A percentile compares a stretch with the other conserved stretches of the same genome.
phyloP scores from a whole-genome alignment of 2,797 vertebrate genomes.

The Sebastes cheni region DNA sequence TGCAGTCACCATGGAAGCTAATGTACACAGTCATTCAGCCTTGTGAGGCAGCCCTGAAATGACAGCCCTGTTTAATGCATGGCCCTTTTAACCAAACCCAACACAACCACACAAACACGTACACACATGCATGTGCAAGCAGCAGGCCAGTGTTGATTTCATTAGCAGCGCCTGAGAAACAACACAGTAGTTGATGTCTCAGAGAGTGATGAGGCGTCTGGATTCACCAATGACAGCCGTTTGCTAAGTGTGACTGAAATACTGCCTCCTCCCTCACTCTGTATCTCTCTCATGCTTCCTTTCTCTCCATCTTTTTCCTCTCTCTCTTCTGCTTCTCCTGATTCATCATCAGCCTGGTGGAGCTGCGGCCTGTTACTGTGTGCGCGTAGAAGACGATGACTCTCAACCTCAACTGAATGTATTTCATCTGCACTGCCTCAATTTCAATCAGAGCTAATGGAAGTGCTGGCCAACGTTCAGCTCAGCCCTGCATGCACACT shows the following conservation, averaged over 20 bases:
- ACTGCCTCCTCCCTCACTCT: conserved; percentile 29
- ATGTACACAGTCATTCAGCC: conserved; percentile 52
- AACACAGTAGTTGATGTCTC: conserved; percentile 26
- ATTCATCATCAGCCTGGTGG: conserved; percentile 50
- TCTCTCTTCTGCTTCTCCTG: conserved; percentile 31
- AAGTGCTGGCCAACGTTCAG: conserved; percentile 85
- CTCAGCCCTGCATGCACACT: conserved; percentile 26
- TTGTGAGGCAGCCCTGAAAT: conserved; percentile 52
- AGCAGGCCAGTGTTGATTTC: conserved; percentile 43
- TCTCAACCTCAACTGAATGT: conserved; percentile 66
- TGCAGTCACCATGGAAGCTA: conserved; percentile 43
- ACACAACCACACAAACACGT: background rate
- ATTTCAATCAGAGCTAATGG: conserved; percentile 91
- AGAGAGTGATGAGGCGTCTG: conserved; percentile 60
- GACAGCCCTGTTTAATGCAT: conserved; percentile 45
- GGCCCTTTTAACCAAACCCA: conserved; percentile 12
- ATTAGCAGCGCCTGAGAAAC: conserved; percentile 46
- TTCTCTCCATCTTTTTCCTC: conserved; percentile 24
- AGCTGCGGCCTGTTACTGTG: conserved; percentile 52
- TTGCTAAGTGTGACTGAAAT: conserved; percentile 69
- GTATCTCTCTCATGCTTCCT: conserved; percentile 17
- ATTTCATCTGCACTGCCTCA: conserved; percentile 78
- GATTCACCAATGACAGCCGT: conserved; percentile 53
- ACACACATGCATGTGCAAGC: background rate
- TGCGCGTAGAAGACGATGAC: conserved; percentile 12